Evolutionary conservation across 2,888 invertebrate species (phyloP), one percentile per base, ranked within the genome.

Genomic region (Loripinus fragilis): DNA sequence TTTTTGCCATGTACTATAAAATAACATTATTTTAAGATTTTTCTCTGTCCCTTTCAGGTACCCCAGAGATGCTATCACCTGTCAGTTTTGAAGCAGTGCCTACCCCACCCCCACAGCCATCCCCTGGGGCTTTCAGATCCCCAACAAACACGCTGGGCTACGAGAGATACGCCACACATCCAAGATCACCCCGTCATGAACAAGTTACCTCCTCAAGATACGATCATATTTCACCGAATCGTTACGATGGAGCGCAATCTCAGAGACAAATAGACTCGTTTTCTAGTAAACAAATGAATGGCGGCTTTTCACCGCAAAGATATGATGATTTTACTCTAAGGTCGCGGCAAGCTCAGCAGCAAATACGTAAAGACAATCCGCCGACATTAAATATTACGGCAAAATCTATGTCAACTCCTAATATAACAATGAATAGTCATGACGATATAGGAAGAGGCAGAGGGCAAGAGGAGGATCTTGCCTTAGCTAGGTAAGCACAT

Each of bases 11-110:
- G n/a, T n/a, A n/a, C n/a, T n/a, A n/a, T n/a, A n/a, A n/a, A n/a
- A n/a, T n/a, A n/a, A n/a, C n/a, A n/a, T n/a, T n/a, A n/a, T n/a
- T n/a, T n/a, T n/a, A n/a, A n/a, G n/a, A n/a, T n/a, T n/a, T n/a
- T n/a, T n/a, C n/a, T 68, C 7, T 45, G 17, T 33, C 15, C 50
- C 20, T 76, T 76, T 8, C 80, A 91, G 91, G 90, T 28, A 91
- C 91, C 15, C 91, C 91, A 38, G 91, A 91, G 81, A 90, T 91
- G 91, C 71, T 91, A 74, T 91, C 91, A 15, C 91, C 91, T 8
- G 85, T 88, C 2, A 88, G 89, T 75, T 88, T 83, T 74, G 91
- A 91, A 69, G 90, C 78, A 25, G 80, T 89, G 17, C 91, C 91
- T 8, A 91, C 91, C 0, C 91, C 91, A 42, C 91, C 91, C 17